Evolutionary conservation across 64 coral and sea anemone species (phyloP), one percentile per base, ranked within the genome.

Genomic region (Montipora capricornis): DNA sequence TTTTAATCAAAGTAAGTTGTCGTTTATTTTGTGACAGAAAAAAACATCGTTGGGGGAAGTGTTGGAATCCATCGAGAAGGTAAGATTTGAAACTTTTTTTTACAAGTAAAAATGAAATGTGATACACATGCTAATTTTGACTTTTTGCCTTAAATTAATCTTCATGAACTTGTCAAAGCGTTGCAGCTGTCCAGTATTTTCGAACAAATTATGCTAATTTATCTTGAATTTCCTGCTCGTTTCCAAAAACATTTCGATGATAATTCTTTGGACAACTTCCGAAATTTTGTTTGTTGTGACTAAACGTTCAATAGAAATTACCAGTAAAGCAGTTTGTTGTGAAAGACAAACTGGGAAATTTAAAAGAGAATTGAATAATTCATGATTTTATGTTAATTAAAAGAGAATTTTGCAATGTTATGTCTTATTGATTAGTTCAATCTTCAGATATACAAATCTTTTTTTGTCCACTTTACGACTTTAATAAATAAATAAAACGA

Each of bases 11-110:
- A 5, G 64, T 68, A 8, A 71, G 47, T 14, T n/a, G 70, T 29
- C 47, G 49, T 69, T 87, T 47, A 19, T 64, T 46, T 68, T 78
- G 58, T 78, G 45, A 48, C 64, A 98, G 96, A 98, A 95, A 91
- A 95, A 91, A 50, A 89, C 95, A 29, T 89, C 93, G 49, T 79
- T 93, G n/a, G 87, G 80, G 22, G 96, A 98, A 78, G 94, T 98
- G 17, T 88, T 98, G 47, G 93, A 98, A 45, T 83, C 78, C 0
- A 45, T 98, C 37, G 87, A 95, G 58, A 94, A 98, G 96, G 96
- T 96, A 51, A 57, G 93, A 86, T 49, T 71, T 73, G 45, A 37
- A 1, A 57, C 11, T 8, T 57, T 57, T 57, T 57, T 57, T 57
- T 57, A 8, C 53, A 64, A 14, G 52, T 55, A 55, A 55, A 16